Conservation (phyloP, 2,797 vertebrate species). For the Coregonus sp. region DNA sequence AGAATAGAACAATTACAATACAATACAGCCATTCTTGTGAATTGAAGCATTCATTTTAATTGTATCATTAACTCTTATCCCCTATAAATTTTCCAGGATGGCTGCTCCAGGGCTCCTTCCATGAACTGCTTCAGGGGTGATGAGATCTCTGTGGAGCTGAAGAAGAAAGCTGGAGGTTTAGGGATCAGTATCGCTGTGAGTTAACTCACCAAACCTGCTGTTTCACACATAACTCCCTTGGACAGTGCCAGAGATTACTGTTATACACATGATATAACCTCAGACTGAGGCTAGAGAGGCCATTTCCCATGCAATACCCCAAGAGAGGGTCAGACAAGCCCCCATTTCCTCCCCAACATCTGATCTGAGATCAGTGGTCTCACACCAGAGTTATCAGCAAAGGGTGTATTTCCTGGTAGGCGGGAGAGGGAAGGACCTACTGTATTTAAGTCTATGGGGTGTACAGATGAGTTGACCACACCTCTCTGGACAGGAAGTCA, state of each 20-base stretch:
- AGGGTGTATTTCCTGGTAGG: too few relatives aligned
- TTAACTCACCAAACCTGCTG: conserved; percentile 8
- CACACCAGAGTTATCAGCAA: not conserved
- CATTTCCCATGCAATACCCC: too few relatives aligned
- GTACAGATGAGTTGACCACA: not conserved
- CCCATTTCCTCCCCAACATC: too few relatives aligned
- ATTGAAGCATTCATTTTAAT: not conserved
- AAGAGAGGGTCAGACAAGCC: too few relatives aligned
- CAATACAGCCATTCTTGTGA: not conserved
- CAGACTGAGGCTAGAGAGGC: too few relatives aligned
- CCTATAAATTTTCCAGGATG: conserved; percentile 58
- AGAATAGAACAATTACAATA: not conserved
- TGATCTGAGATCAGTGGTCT: too few relatives aligned
- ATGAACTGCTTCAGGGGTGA: conserved; percentile 56
- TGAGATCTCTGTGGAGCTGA: conserved; percentile 77
- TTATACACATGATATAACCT: too few relatives aligned
- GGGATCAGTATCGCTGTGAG: conserved; percentile 88
- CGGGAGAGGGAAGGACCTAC: not conserved
- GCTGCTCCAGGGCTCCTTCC: conserved; percentile 44
- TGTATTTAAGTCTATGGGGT: not conserved
- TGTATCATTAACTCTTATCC: not conserved
- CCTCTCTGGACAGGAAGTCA: not conserved
- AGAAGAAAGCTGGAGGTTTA: conserved; percentile 82
- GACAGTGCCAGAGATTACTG: not conserved
- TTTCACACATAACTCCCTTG: not conserved